Evolutionary conservation across 1,140 invertebrate species (phyloP).

Genomic region (Chironomus tepperi): DNA sequence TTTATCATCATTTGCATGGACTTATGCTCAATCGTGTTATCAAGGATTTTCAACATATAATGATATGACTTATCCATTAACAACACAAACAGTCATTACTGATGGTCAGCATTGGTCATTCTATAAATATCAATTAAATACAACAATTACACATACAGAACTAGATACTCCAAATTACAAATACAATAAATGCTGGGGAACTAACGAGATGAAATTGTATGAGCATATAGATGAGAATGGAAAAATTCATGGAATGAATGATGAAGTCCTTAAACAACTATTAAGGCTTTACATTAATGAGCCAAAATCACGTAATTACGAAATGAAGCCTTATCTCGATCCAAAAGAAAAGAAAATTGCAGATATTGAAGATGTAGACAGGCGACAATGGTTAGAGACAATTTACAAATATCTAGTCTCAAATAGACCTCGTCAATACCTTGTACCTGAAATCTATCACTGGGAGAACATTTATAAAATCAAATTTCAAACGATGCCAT

Average conservation of each 20-base stretch:
- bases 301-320: slow-evolving; percentile 46
- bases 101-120: slow-evolving; percentile 78
- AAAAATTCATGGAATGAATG: slow-evolving; percentile 70
- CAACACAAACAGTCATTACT: slow-evolving; percentile 74
- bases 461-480: slow-evolving; percentile 75
- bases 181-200: slow-evolving; percentile 76
- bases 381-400: slow-evolving; percentile 56
- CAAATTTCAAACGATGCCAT: slow-evolving; percentile 50
- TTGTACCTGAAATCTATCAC: slow-evolving; percentile 55
- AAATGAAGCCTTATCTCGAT: slow-evolving; percentile 66
- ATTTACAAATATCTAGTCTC: slow-evolving; percentile 57
- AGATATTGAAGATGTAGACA: slow-evolving; percentile 56
- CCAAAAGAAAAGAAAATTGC: slow-evolving; percentile 49
- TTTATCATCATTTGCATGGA: slow-evolving; percentile 66
- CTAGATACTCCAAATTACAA: slow-evolving; percentile 53
- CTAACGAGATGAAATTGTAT: slow-evolving; percentile 60
- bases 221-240: slow-evolving; percentile 57
- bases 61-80: slow-evolving; percentile 80
- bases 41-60: slow-evolving; percentile 82
- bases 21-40: slow-evolving; percentile 69
- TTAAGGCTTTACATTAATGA: slow-evolving; percentile 66
- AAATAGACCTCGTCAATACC: slow-evolving; percentile 51
- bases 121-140: slow-evolving; percentile 83
- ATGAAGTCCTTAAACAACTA: slow-evolving; percentile 63
- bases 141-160: slow-evolving; percentile 54